phyloP scores from a whole-genome alignment of 2,888 invertebrate genomes.

The Andrena chrysosceles region DNA sequence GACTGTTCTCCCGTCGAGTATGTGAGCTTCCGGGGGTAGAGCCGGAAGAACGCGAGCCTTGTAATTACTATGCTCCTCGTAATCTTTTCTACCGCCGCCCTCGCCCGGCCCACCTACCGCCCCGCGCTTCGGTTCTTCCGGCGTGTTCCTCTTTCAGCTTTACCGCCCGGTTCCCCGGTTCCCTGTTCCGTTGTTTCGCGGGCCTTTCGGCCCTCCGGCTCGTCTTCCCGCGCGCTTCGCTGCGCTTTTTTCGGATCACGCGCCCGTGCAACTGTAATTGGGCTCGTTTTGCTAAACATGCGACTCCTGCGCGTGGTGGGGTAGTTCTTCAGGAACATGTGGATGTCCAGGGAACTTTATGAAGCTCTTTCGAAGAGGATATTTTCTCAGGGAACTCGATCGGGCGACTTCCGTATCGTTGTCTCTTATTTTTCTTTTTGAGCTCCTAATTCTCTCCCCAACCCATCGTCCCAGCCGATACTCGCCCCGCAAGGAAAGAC shows the following conservation, averaged over 20 bases:
- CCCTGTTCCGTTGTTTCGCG: conserved; percentile 34
- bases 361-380: background rate
- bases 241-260: conserved; percentile 20
- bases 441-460: background rate
- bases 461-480: too few relatives aligned
- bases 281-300: conserved; percentile 10
- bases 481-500: background rate
- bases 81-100: conserved; percentile 66
- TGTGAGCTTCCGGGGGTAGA: conserved; percentile 67
- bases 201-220: conserved; percentile 25
- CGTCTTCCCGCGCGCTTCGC: conserved; percentile 21
- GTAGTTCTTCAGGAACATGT: background rate
- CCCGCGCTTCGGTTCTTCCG: conserved; percentile 23
- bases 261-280: conserved; percentile 22
- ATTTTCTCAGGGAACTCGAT: background rate
- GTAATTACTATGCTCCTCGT: conserved; percentile 75
- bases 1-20: conserved; percentile 35
- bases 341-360: too few relatives aligned
- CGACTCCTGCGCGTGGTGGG: background rate
- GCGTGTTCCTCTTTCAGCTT: conserved; percentile 59
- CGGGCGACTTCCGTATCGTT: background rate
- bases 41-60: conserved; percentile 69
- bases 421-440: background rate
- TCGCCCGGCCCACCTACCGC: background rate
- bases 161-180: conserved; percentile 37